Evolutionary conservation across 2,113 vertebrate species (phyloP).

Genomic region (Ammospiza caudacuta): DNA sequence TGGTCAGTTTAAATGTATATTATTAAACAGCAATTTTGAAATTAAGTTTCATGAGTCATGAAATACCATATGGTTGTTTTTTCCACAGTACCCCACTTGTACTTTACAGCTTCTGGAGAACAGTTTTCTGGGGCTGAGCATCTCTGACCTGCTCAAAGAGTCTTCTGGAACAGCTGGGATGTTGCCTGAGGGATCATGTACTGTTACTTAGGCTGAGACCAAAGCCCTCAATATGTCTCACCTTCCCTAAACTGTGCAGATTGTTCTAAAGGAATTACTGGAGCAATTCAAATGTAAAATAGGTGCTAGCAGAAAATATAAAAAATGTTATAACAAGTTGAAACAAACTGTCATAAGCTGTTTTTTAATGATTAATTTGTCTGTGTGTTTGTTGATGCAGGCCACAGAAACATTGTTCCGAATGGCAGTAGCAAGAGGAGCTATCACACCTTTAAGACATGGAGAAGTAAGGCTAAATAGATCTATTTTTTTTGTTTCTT

Average conservation of each 20-base stretch:
- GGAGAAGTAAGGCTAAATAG: slow-evolving; percentile 80
- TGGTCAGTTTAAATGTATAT: background rate
- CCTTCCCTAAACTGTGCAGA: background rate
- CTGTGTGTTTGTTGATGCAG: slow-evolving; percentile 59
- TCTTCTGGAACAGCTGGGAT: background rate
- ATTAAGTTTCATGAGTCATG: background rate
- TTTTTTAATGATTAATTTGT: background rate
- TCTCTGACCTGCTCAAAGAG: background rate
- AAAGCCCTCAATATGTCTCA: background rate
- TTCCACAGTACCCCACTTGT: background rate
- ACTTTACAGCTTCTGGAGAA: background rate
- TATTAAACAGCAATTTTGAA: background rate
- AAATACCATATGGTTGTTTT: background rate
- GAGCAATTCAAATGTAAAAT: background rate
- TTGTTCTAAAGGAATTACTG: background rate
- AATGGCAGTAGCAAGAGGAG: slow-evolving; percentile 83
- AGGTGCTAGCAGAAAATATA: background rate
- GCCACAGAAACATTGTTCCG: slow-evolving; percentile 83
- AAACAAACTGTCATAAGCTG: background rate
- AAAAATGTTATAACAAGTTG: background rate
- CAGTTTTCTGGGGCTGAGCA: background rate
- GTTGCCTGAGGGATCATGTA: rapidly evolving
- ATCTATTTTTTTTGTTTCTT: background rate
- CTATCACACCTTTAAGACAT: slow-evolving; percentile 79
- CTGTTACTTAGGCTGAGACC: background rate